A percentile compares a stretch with the other conserved stretches of the same genome.
These are phyloP conservation scores for Podilymbus podiceps DNA, from an alignment of 2,113 vertebrate species.

Conservation along the genomic window DNA sequence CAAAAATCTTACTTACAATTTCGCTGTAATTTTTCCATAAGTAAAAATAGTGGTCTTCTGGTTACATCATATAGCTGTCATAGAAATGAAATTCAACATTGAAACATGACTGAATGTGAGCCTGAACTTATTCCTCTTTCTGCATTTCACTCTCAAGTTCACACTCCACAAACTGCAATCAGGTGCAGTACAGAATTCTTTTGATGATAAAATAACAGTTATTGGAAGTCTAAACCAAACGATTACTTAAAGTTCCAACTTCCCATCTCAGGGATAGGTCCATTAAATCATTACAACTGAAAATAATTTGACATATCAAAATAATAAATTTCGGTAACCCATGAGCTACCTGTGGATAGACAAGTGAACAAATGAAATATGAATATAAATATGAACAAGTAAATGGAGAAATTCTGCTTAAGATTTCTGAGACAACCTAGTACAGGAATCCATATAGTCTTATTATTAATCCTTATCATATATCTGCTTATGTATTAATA, in stretches of 20 bases:
- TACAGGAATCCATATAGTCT: background rate
- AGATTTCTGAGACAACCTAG: background rate
- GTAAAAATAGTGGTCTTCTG: background rate
- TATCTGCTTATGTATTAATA: conserved; percentile 35
- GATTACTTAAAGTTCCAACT: background rate
- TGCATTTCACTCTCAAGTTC: background rate
- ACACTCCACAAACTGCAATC: background rate
- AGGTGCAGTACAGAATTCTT: background rate
- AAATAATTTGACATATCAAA: background rate
- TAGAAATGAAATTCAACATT: background rate
- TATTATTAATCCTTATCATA: conserved; percentile 27
- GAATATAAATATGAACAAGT: background rate
- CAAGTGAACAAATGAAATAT: too few relatives aligned
- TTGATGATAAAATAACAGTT: background rate
- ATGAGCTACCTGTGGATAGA: background rate
- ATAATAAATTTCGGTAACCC: background rate
- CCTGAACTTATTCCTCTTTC: background rate
- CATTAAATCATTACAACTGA: background rate
- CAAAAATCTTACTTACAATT: background rate
- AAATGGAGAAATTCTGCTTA: background rate
- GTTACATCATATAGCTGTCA: background rate
- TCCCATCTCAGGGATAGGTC: background rate
- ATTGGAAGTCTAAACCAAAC: background rate
- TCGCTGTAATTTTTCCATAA: background rate
- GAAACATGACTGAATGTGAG: background rate